Percentiles rank a stretch among this genome's conserved stretches.
Conservation (phyloP, 92 coral and sea anemone genomes). For the Parazoanthus atlanticus region DNA sequence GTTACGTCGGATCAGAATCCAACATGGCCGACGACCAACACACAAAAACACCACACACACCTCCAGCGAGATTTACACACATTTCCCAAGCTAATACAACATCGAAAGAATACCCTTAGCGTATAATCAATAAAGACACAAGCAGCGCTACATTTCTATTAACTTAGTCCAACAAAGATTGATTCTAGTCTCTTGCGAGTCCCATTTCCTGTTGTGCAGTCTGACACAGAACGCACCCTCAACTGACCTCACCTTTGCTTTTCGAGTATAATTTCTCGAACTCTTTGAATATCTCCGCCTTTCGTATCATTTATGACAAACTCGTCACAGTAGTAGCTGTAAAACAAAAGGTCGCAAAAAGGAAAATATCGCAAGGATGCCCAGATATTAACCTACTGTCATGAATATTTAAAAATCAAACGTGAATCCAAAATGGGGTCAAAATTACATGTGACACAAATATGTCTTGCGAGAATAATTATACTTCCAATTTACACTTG, state of each 20-base stretch:
- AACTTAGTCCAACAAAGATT: background rate
- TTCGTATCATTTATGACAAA: conserved; percentile 93
- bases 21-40: conserved; percentile 43
- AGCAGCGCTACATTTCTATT: background rate
- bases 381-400: background rate
- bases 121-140: background rate
- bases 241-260: conserved; percentile 50
- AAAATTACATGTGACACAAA: background rate
- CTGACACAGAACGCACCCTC: background rate
- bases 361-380: background rate
- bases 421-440: conserved; percentile 29
- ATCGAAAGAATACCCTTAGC: background rate
- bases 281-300: conserved; percentile 84
- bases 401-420: background rate
- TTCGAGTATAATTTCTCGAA: conserved; percentile 83
- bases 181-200: background rate
- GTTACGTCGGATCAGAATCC: conserved; percentile 22
- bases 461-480: background rate
- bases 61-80: background rate
- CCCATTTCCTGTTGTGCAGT: conserved; percentile 38
- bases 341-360: background rate
- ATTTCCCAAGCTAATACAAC: background rate
- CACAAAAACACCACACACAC: conserved; percentile 13
- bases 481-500: background rate
- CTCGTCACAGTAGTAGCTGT: conserved; percentile 95